Conservation (phyloP, 2,113 vertebrate species). For the Lepus americanus region DNA sequence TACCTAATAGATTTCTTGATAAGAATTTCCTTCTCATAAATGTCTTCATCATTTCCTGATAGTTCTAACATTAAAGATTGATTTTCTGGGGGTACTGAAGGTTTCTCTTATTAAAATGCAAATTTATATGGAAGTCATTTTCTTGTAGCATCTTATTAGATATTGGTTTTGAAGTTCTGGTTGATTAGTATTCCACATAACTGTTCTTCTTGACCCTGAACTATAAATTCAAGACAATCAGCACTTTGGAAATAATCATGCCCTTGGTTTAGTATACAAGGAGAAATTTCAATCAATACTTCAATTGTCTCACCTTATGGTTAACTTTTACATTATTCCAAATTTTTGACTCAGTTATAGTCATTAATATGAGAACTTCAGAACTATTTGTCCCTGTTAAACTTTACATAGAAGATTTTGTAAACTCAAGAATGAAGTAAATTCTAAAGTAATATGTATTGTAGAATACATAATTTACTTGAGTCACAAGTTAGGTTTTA, state of each 20-base stretch:
- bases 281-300: slow-evolving; percentile 14
- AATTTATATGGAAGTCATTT: slow-evolving; percentile 51
- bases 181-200: slow-evolving; percentile 32
- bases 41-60: slow-evolving; percentile 32
- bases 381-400: background rate
- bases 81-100: slow-evolving; percentile 13
- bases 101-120: slow-evolving; percentile 70
- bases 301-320: background rate
- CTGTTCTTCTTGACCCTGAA: slow-evolving; percentile 25
- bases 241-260: slow-evolving; percentile 56
- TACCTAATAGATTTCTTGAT: background rate
- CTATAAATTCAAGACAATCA: slow-evolving; percentile 56
- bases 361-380: background rate
- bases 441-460: background rate
- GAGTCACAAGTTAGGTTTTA: background rate
- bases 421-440: background rate
- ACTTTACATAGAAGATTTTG: background rate
- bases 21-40: background rate
- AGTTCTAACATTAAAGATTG: slow-evolving; percentile 29
- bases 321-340: background rate
- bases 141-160: slow-evolving; percentile 15
- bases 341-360: slow-evolving; percentile 4
- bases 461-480: background rate
- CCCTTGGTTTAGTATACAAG: background rate
- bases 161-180: slow-evolving; percentile 47